Conservation (phyloP, 37 sponge, comb jelly and placozoan species). For the Mnemiopsis leidyi region DNA sequence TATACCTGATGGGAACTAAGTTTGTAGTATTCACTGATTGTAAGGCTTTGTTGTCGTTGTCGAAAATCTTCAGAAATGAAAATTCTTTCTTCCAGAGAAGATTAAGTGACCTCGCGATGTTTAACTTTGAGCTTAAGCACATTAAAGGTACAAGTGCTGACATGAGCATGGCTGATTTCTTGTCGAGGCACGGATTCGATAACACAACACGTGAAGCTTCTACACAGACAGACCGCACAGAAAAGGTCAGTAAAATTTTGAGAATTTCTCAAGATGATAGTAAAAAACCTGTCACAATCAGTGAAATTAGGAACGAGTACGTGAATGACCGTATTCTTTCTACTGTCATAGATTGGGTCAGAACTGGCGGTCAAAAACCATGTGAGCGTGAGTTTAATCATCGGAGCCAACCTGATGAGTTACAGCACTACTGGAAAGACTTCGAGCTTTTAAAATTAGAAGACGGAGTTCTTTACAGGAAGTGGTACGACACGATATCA, state of each 20-base stretch:
- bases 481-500: not conserved
- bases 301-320: not conserved
- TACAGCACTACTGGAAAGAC: not conserved
- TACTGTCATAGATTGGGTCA: not conserved
- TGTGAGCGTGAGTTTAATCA: not conserved
- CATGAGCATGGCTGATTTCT: slow-evolving; percentile 24
- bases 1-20: not conserved
- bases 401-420: not conserved
- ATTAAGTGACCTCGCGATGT: not conserved
- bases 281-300: not conserved
- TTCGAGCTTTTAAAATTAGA: not conserved
- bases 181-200: no score
- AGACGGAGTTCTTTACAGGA: not conserved
- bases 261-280: not conserved
- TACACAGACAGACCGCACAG: no score
- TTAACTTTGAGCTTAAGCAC: not conserved
- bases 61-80: not conserved
- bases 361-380: not conserved
- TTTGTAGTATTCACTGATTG: slow-evolving; percentile 38
- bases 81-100: slow-evolving; percentile 14
- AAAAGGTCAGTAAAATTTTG: no score
- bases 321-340: not conserved
- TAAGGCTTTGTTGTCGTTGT: not conserved
- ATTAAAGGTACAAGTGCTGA: not conserved
- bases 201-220: no score